phyloP scores from a whole-genome alignment of 2,797 vertebrate genomes.

The Takifugu ocellatus region DNA sequence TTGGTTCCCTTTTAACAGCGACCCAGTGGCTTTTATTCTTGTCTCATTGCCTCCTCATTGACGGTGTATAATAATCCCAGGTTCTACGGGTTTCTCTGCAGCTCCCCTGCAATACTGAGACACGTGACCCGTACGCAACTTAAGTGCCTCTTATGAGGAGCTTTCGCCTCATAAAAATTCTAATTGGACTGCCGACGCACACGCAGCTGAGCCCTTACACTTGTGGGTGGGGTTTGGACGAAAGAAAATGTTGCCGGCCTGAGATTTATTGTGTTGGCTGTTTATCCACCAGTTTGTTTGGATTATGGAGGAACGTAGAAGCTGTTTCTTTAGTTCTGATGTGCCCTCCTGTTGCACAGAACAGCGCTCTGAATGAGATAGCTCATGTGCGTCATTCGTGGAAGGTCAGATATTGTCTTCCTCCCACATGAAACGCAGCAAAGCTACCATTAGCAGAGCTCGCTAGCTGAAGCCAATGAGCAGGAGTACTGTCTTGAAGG shows the following conservation, averaged over 20 bases:
- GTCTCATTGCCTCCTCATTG: conserved; percentile 1
- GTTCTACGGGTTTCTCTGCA: conserved; percentile 6
- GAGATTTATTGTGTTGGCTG: conserved; percentile 45
- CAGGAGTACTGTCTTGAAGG: too few relatives aligned
- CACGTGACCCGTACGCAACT: conserved; percentile 15
- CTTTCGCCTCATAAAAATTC: conserved; percentile 38
- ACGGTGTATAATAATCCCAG: conserved; percentile 9
- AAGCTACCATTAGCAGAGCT: too few relatives aligned
- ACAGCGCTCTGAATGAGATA: not conserved
- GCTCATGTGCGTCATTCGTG: not conserved
- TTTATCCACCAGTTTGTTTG: conserved; percentile 52
- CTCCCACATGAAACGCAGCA: too few relatives aligned
- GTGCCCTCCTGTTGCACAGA: conserved; percentile 7
- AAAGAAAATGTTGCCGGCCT: conserved; percentile 38
- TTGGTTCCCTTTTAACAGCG: conserved; percentile 26
- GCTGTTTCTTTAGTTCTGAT: conserved; percentile 28
- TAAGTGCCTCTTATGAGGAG: conserved; percentile 29
- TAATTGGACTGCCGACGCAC: conserved; percentile 41
- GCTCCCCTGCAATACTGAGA: conserved; percentile 18
- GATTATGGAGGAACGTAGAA: conserved; percentile 42
- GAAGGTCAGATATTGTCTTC: too few relatives aligned
- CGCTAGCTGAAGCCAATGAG: too few relatives aligned
- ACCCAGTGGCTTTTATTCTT: conserved; percentile 7
- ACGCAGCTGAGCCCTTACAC: conserved; percentile 52
- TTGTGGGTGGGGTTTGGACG: conserved; percentile 23